phyloP scores from a whole-genome alignment of 23 tunicate genomes.

The Halocynthia aurantium region DNA sequence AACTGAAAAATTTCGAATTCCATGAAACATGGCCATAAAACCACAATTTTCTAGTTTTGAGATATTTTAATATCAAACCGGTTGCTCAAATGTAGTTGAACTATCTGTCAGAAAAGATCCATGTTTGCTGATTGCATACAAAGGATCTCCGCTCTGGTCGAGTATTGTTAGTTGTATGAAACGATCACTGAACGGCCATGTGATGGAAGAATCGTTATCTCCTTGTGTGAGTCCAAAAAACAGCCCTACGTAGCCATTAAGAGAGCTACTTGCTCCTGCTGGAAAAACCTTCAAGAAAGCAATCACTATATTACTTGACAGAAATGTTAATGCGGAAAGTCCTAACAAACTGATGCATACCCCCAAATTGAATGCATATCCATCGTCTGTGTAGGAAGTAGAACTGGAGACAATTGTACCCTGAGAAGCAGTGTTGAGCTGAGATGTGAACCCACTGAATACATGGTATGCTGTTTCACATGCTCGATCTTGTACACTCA shows the following conservation, averaged over 20 bases:
- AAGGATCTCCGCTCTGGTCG: conserved; percentile 46
- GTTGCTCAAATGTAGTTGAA: too few relatives aligned
- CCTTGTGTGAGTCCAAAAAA: conserved; percentile 46
- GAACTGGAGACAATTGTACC: conserved; percentile 51
- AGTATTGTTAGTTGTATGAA: conserved; percentile 39
- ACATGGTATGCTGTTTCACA: conserved; percentile 53
- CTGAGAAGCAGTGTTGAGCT: conserved; percentile 23
- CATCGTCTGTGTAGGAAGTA: conserved; percentile 45
- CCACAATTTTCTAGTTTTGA: too few relatives aligned
- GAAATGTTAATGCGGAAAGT: background rate
- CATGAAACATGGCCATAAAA: too few relatives aligned
- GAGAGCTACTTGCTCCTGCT: conserved; percentile 31
- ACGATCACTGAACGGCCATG: conserved; percentile 60
- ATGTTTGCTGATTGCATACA: background rate
- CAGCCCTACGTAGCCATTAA: conserved; percentile 46
- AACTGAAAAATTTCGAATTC: too few relatives aligned
- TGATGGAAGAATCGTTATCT: conserved; percentile 36
- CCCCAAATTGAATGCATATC: conserved; percentile 55
- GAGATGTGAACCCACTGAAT: conserved; percentile 27
- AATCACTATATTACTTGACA: too few relatives aligned
- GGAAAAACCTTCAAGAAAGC: conserved; percentile 39
- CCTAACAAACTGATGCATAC: conserved; percentile 12
- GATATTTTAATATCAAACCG: too few relatives aligned
- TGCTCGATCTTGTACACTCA: conserved; percentile 52
- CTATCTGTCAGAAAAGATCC: too few relatives aligned